Evolutionary conservation across 2,113 vertebrate species (phyloP).

Genomic region (Tautogolabrus adspersus): DNA sequence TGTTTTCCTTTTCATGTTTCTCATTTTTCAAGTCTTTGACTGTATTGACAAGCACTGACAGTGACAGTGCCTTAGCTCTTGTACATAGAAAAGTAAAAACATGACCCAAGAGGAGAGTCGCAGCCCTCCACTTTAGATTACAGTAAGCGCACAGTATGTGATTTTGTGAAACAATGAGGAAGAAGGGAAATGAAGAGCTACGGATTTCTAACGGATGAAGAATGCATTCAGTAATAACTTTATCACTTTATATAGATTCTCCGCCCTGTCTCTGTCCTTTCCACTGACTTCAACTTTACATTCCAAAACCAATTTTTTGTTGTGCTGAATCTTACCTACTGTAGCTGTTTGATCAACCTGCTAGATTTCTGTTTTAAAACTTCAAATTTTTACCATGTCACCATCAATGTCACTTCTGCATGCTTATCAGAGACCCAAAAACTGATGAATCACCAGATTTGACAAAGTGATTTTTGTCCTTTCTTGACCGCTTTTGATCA

Average conservation of each 20-base stretch:
- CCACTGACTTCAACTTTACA: slow-evolving; percentile 6
- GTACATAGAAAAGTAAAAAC: slow-evolving; percentile 72
- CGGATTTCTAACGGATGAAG: slow-evolving; percentile 39
- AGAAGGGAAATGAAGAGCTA: slow-evolving; percentile 45
- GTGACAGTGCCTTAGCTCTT: slow-evolving; percentile 65
- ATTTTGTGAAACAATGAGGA: slow-evolving; percentile 45
- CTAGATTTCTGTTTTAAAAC: slow-evolving; percentile 1
- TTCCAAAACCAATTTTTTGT: not conserved
- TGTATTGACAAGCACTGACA: slow-evolving; percentile 53
- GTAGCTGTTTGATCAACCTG: slow-evolving; percentile 7
- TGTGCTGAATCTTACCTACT: slow-evolving; percentile 10
- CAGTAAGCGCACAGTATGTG: slow-evolving; percentile 70
- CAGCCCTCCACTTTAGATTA: slow-evolving; percentile 60
- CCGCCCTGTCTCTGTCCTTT: slow-evolving; percentile 7
- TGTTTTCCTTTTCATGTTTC: not conserved
- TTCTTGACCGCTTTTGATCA: slow-evolving; percentile 7
- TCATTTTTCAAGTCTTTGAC: slow-evolving; percentile 47
- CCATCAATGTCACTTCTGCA: not conserved
- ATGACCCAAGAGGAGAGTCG: slow-evolving; percentile 65
- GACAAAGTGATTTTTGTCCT: slow-evolving; percentile 8
- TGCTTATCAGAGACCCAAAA: slow-evolving; percentile 14
- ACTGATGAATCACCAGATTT: slow-evolving; percentile 8
- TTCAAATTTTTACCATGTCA: not conserved
- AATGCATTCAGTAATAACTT: slow-evolving; percentile 35
- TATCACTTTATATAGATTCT: slow-evolving; percentile 10